Percentiles rank a stretch among this genome's conserved stretches.
phyloP scores from a whole-genome alignment of 1,140 invertebrate genomes.

The Stegodyphus mimosarum region DNA sequence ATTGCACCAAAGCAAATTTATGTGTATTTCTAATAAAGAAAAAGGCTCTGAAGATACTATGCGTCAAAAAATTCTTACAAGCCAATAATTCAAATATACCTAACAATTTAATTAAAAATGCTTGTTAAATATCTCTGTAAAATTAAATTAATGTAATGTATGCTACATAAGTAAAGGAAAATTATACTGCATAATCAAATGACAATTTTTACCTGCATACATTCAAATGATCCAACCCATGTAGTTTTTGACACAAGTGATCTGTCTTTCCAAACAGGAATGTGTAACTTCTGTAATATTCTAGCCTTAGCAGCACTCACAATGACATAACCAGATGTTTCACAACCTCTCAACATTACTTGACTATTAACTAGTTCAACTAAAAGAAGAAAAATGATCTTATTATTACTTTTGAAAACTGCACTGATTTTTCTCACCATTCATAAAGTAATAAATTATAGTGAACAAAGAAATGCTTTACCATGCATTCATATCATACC shows the following conservation, averaged over 20 bases:
- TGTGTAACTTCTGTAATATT: conserved; percentile 88
- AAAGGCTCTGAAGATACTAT: too few relatives aligned
- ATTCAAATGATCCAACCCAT: conserved; percentile 93
- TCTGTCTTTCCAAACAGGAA: conserved; percentile 90
- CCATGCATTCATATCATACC: too few relatives aligned
- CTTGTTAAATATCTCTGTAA: too few relatives aligned
- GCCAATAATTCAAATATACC: too few relatives aligned
- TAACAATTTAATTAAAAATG: too few relatives aligned
- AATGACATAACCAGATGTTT: conserved; percentile 96
- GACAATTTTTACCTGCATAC: conserved; percentile 80
- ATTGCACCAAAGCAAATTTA: too few relatives aligned
- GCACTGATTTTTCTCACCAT: not conserved
- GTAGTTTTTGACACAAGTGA: conserved; percentile 93
- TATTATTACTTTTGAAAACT: conserved; percentile 8
- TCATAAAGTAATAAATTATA: not conserved
- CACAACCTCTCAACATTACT: conserved; percentile 93
- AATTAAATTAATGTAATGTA: too few relatives aligned
- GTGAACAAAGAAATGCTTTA: not conserved
- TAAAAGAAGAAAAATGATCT: conserved; percentile 67
- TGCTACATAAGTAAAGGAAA: too few relatives aligned
- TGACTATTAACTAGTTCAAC: conserved; percentile 96
- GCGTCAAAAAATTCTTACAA: too few relatives aligned
- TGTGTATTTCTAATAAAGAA: too few relatives aligned
- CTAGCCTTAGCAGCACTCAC: conserved; percentile 95
- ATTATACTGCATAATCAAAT: too few relatives aligned